These are phyloP conservation scores for Anabacerthia variegaticeps DNA, from an alignment of 2,797 vertebrate species.

Conservation along the genomic window DNA sequence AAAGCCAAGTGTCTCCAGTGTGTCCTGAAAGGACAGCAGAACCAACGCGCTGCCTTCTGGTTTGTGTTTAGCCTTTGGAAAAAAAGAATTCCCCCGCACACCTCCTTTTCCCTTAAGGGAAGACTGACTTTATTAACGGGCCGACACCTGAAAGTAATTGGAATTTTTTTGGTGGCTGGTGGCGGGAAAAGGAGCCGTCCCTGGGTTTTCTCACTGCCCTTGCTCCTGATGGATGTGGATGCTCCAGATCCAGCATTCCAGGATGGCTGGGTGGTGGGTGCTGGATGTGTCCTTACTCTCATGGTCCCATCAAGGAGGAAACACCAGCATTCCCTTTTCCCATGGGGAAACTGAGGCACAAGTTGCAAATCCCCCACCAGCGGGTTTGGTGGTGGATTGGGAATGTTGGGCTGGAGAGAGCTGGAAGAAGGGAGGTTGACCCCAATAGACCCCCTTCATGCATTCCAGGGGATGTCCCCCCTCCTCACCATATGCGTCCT, in stretches of 20 bases:
- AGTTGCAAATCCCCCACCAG: rapidly evolving
- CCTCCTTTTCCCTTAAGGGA: background rate
- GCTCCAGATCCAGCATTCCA: rapidly evolving
- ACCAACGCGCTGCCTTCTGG: slow-evolving; percentile 18
- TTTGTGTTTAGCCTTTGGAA: slow-evolving; percentile 51
- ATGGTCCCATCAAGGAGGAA: rapidly evolving
- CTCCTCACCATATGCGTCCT: background rate
- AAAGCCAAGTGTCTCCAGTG: background rate
- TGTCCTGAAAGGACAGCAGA: background rate
- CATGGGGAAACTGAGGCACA: background rate
- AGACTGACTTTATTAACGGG: slow-evolving; percentile 60
- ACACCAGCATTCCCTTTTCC: rapidly evolving
- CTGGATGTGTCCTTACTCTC: background rate
- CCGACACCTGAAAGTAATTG: slow-evolving; percentile 71
- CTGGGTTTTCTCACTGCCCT: background rate
- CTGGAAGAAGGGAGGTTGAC: background rate
- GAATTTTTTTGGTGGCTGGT: background rate
- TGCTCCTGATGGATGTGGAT: rapidly evolving
- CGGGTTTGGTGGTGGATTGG: background rate
- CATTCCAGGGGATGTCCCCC: background rate
- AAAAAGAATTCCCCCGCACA: background rate
- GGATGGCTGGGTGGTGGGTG: background rate
- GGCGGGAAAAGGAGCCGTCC: background rate
- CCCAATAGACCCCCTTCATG: background rate
- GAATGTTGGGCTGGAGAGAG: background rate